Conservation (phyloP, 2,888 invertebrate species). For the Dendrolimus pini region DNA sequence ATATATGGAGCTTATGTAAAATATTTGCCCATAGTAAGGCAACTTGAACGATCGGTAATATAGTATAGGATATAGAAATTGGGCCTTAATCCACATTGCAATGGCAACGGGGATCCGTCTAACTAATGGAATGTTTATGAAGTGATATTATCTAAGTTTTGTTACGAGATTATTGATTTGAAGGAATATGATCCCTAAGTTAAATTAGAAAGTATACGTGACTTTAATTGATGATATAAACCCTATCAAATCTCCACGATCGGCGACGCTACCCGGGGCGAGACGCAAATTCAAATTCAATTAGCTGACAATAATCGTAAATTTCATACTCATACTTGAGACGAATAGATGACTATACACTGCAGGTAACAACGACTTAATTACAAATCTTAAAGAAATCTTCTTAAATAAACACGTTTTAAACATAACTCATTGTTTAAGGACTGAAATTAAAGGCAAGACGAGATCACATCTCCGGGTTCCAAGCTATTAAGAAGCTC, state of each 20-base stretch:
- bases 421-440: slow-evolving; percentile 38
- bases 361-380: slow-evolving; percentile 34
- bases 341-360: slow-evolving; percentile 16
- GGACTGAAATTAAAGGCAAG: slow-evolving; percentile 26
- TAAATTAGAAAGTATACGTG: slow-evolving; percentile 42
- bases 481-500: neutral
- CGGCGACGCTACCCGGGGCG: slow-evolving; percentile 47
- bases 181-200: slow-evolving; percentile 24
- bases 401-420: slow-evolving; percentile 27
- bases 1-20: too few relatives aligned
- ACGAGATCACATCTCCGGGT: neutral
- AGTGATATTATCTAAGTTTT: too few relatives aligned
- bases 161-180: slow-evolving; percentile 8
- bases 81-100: too few relatives aligned
- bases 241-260: slow-evolving; percentile 45
- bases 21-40: too few relatives aligned
- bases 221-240: slow-evolving; percentile 24
- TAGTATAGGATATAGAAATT: too few relatives aligned
- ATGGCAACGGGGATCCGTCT: too few relatives aligned
- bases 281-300: slow-evolving; percentile 55
- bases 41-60: too few relatives aligned
- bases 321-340: slow-evolving; percentile 18
- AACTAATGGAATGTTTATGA: too few relatives aligned
- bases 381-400: slow-evolving; percentile 32
- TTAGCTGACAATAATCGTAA: slow-evolving; percentile 42